phyloP scores from a whole-genome alignment of 1,140 invertebrate species.

The Drosophila baimaii region DNA sequence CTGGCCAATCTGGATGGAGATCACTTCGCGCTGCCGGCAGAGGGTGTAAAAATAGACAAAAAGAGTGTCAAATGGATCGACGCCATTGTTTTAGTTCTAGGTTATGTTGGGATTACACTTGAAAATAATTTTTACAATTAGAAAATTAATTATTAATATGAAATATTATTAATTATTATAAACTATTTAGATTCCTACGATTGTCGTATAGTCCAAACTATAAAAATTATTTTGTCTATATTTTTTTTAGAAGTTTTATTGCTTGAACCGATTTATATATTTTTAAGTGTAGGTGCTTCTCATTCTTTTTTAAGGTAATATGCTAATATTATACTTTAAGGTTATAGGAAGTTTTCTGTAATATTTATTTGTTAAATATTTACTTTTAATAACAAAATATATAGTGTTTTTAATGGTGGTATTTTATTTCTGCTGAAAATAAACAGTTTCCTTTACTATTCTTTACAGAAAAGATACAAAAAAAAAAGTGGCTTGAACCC shows the following conservation, averaged over 20 bases:
- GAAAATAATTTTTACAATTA: background rate
- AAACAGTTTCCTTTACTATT: background rate
- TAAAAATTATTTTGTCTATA: background rate
- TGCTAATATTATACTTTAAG: background rate
- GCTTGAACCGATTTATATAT: no score
- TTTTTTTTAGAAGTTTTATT: no score
- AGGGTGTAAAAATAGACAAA: background rate
- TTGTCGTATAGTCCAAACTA: no score
- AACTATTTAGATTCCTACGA: background rate
- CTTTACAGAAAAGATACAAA: background rate
- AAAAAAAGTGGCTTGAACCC: no score
- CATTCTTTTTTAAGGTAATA: background rate
- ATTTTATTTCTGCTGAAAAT: no score
- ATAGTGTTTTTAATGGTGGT: background rate
- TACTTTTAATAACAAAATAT: background rate
- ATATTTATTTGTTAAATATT: background rate
- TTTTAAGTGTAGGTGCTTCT: no score
- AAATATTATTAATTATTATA: no score
- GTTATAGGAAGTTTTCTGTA: background rate
- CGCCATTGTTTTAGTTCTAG: constrained; percentile 46
- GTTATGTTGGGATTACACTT: constrained; percentile 15
- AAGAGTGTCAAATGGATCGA: background rate
- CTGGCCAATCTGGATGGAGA: constrained; percentile 89
- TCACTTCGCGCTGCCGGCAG: constrained; percentile 87
- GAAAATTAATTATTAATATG: background rate